These are phyloP conservation scores for Hipparchia sbordonii DNA, from an alignment of 2,888 invertebrate genomes.

Conservation along the genomic window DNA sequence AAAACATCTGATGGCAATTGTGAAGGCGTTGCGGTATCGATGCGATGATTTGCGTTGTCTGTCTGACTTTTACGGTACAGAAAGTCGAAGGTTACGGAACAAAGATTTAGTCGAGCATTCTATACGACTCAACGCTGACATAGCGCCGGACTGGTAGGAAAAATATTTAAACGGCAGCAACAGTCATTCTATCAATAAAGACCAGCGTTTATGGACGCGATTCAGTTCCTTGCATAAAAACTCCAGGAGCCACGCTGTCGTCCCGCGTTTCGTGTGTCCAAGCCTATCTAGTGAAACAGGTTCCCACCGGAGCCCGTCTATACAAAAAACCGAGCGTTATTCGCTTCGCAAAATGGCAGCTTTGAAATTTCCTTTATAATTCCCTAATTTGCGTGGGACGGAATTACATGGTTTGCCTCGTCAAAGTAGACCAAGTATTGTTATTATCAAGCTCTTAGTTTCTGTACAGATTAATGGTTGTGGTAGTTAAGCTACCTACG, in stretches of 20 bases:
- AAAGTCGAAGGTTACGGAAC: too few species aligned
- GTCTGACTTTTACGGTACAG: too few species aligned
- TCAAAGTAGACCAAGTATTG: constrained; percentile 37
- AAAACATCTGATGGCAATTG: neutral
- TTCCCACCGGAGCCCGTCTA: constrained; percentile 33
- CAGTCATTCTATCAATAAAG: neutral
- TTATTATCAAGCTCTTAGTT: constrained; percentile 16
- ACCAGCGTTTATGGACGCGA: too few species aligned
- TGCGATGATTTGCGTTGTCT: too few species aligned
- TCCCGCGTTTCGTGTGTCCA: neutral
- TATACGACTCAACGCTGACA: neutral
- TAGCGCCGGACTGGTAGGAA: neutral
- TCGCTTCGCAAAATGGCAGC: constrained; percentile 45
- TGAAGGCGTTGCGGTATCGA: neutral
- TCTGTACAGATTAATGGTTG: constrained; percentile 2
- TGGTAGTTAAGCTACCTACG: constrained; percentile 11
- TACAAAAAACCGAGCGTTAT: constrained; percentile 40
- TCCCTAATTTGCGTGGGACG: constrained; percentile 42
- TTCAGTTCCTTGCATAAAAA: too few species aligned
- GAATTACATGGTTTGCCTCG: constrained; percentile 38
- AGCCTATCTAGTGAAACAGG: constrained; percentile 39
- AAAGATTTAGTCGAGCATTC: too few species aligned
- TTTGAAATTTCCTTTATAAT: constrained; percentile 40
- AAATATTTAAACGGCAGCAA: too few species aligned
- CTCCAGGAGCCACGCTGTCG: neutral